Percentiles rank a stretch among this genome's conserved stretches.
Evolutionary conservation across 2,797 vertebrate genomes (phyloP).

Genomic region (Thamnophis elegans): DNA sequence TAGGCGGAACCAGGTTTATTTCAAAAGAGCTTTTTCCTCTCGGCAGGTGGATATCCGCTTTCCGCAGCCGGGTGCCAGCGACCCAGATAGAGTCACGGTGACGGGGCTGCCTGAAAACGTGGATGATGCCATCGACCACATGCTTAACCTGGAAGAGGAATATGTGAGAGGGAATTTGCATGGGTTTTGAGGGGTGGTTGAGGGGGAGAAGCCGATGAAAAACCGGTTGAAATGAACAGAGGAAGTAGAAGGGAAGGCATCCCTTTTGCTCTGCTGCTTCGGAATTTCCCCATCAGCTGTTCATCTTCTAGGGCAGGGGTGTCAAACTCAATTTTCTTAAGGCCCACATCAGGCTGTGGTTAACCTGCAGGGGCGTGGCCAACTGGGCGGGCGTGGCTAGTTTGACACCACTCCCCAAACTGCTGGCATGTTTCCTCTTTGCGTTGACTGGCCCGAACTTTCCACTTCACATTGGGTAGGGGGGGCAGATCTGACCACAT

Average conservation of each 20-base stretch:
- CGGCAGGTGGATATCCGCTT: constrained; percentile 79
- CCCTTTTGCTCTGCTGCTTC: too few relatives aligned
- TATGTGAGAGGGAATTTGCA: constrained; percentile 70
- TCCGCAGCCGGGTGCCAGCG: constrained; percentile 75
- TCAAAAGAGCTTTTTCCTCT: neutral
- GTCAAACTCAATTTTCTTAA: too few relatives aligned
- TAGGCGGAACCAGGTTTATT: neutral
- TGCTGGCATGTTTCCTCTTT: too few relatives aligned
- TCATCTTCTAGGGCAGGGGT: too few relatives aligned
- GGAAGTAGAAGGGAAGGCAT: neutral
- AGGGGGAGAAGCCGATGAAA: too few relatives aligned
- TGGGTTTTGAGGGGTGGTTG: neutral
- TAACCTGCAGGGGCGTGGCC: too few relatives aligned
- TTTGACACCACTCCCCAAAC: too few relatives aligned
- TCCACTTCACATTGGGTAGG: too few relatives aligned
- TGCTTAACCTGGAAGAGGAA: constrained; percentile 83
- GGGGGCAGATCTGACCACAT: too few relatives aligned
- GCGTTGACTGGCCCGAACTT: too few relatives aligned
- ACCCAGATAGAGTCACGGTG: constrained; percentile 77
- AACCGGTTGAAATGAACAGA: neutral
- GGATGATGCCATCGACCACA: constrained; percentile 78
- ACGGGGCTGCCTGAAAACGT: constrained; percentile 78
- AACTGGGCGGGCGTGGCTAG: too few relatives aligned
- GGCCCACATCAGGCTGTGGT: too few relatives aligned
- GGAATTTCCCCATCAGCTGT: neutral